Evolutionary conservation across 2,888 invertebrate genomes (phyloP), one percentile per base, ranked within the genome.

Genomic region (Digitonthophagus gazella): DNA sequence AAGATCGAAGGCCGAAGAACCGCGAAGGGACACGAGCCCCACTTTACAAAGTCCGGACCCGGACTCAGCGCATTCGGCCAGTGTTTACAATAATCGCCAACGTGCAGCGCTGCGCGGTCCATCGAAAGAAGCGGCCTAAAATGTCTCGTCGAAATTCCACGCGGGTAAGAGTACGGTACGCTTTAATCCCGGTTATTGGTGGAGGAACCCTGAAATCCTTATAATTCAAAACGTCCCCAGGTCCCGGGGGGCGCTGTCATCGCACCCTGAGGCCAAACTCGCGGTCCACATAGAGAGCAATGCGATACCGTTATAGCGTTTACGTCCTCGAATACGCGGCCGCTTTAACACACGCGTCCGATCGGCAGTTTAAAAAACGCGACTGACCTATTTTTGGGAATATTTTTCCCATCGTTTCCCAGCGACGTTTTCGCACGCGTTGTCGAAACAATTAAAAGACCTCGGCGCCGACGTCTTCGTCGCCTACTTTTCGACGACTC

Each of bases 21-120:
- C 77, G 79, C 81, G 82, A 80, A 78, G 77, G 74, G 73, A 75
- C 80, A 78, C 81, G 81, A 80, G 80, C 80, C 81, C 80, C 75
- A 3, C 20, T 76, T 78, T 78, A 77, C 77, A 78, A 78, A 80
- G 79, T 80, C 79, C 79, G 80, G 79, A 78, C 79, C 77, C 76
- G 77, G 28, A 44, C 80, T 77, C 76, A 77, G 76, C 78, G 78
- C 78, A 79, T 44, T 44, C 28, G 28, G 28, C 28, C 80, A 81
- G 80, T 81, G 80, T 80, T 81, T 80, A 79, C 79, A 78, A 80
- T 80, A 78, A 76, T 77, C 77, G 77, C 75, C 74, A 76, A 77
- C 78, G 79, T 75, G 75, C 73, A 76, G 74, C 76, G 75, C 72
- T 75, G 71, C 65, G 67, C 70, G 55, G 66, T 56, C 56, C 63